Conservation (phyloP, 2,113 vertebrate species). For the Ibidorhyncha struthersii region DNA sequence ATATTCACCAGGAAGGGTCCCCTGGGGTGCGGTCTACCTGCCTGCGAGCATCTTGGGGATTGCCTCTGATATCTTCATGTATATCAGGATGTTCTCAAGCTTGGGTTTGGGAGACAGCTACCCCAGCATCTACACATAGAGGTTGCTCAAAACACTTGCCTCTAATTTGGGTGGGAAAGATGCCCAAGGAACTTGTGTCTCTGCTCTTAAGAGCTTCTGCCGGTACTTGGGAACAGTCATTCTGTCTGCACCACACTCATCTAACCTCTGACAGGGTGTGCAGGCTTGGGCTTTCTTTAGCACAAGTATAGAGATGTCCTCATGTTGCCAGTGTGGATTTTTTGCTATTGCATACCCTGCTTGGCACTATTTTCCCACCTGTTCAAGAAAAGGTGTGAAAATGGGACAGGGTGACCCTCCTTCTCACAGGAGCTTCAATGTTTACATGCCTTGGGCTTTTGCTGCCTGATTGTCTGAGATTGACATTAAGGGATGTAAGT, state of each 20-base stretch:
- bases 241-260: neutral
- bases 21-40: neutral
- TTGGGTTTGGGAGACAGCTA: neutral
- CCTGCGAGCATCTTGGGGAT: neutral
- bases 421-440: neutral
- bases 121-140: neutral
- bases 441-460: neutral
- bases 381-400: neutral
- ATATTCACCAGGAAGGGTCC: neutral
- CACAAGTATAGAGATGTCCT: neutral
- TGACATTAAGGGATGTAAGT: neutral
- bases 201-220: neutral
- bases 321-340: neutral
- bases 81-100: neutral
- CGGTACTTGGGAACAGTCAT: neutral
- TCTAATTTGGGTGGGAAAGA: neutral
- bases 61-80: neutral
- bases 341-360: neutral
- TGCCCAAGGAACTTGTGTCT: neutral
- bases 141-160: neutral
- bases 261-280: neutral
- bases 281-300: neutral
- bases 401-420: neutral
- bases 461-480: neutral
- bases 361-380: neutral